Evolutionary conservation across 2,888 invertebrate genomes (phyloP).

Genomic region (Morinoia aosen): DNA sequence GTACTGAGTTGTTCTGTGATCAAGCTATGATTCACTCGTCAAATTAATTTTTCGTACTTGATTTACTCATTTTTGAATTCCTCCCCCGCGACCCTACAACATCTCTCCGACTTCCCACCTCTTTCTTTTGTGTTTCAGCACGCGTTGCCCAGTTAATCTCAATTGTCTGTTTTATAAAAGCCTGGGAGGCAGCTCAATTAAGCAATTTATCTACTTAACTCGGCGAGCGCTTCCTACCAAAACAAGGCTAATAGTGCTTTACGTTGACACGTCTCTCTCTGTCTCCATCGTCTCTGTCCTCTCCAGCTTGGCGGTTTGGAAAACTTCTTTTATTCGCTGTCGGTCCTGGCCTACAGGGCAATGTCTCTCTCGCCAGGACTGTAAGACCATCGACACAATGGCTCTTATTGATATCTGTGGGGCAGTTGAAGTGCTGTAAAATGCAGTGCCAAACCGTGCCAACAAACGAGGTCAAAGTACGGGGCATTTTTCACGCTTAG

Average conservation of each 20-base stretch:
- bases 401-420: not conserved
- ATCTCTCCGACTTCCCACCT: not conserved
- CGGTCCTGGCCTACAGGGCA: not conserved
- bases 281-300: not conserved
- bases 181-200: not conserved
- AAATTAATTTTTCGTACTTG: not conserved
- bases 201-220: constrained; percentile 12
- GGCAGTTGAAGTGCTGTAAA: not conserved
- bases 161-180: not conserved
- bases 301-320: not conserved
- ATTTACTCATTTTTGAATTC: not conserved
- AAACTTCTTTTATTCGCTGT: not conserved
- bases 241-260: constrained; percentile 10
- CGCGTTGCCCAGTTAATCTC: not conserved
- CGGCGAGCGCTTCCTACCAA: not conserved
- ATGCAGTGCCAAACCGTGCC: not conserved
- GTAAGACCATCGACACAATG: not conserved
- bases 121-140: not conserved
- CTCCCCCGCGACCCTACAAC: not conserved
- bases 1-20: not conserved
- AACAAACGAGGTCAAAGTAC: not conserved
- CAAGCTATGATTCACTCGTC: not conserved
- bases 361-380: not conserved
- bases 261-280: not conserved
- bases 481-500: not conserved